Base-by-base conservation (phyloP, 2,888 invertebrate genomes). In the Nomada goodeniana region DNA sequence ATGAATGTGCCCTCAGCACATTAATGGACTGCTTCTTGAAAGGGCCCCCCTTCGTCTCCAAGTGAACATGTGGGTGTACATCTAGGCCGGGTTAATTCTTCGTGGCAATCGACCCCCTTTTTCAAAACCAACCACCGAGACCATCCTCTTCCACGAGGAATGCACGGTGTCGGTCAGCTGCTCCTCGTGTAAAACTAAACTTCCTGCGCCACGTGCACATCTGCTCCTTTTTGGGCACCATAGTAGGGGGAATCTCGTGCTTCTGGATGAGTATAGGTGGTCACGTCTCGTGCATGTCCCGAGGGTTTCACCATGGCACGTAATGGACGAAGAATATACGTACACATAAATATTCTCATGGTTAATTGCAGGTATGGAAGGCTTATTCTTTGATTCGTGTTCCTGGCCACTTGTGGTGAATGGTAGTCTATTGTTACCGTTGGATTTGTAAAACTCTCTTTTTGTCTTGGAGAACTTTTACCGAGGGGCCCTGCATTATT, bases 121-220 rank as follows among this genome's bases (percentile, higher is more conserved):
- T 87, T 87, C 65, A 55, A 65, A 79, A 57, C 65, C 85, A 88
- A 86, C 84, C 83, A 86, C 73, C 76, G 79, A 88, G 88, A 85
- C 77, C 64, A 81, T 88, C 85, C 78, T 84, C 77, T 57, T 65
- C 57, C 61, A 83, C 76, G 72, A 70, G 87, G 89, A 86, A 89
- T 83, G 83, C 82, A 29, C 71, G 64, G 63, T 82, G 82, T 72
- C 80, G 89, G 88, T 90, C 91, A 91, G 92, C 92, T 92, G 92
- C 90, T 86, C 85, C 89, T 82, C 83, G 84, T 90, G 90, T 91
- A 90, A 91, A 89, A 86, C 89, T 91, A 91, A 91, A 92, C 92
- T 92, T 92, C 92, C 92, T 92, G 91, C 67, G 90, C 90, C 92
- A 90, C 91, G 89, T 89, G 91, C 85, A 91, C 92, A 92, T 92